Percentiles rank a stretch among this genome's conserved stretches.
phyloP scores from a whole-genome alignment of 2,797 vertebrate species.

The Sebastes diploproa region DNA sequence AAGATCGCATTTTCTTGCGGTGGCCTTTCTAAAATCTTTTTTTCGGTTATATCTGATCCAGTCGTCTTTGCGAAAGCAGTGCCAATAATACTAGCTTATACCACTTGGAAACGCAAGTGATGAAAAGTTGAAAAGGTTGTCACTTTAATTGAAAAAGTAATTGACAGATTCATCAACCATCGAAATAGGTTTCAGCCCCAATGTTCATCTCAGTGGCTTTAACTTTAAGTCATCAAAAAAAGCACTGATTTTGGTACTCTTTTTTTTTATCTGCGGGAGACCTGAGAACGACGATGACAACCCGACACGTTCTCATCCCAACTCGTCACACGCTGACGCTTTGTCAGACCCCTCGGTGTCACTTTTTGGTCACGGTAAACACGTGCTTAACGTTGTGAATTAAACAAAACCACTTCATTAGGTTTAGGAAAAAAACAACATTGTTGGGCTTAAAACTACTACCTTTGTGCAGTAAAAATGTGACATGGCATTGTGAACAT shows the following conservation, averaged over 20 bases:
- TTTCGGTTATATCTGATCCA: too few species aligned
- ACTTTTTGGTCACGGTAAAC: too few species aligned
- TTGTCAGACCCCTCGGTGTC: too few species aligned
- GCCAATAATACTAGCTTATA: rapidly evolving
- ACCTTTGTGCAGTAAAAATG: rapidly evolving
- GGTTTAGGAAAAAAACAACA: too few species aligned
- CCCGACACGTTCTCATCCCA: too few species aligned
- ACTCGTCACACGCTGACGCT: rapidly evolving
- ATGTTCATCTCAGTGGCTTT: not conserved
- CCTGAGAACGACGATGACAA: not conserved
- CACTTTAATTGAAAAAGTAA: not conserved
- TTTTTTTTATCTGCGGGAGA: not conserved
- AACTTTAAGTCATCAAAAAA: not conserved
- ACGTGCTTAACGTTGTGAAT: too few species aligned
- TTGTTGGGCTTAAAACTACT: too few species aligned
- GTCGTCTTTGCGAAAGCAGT: too few species aligned
- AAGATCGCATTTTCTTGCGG: too few species aligned
- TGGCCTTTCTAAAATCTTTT: too few species aligned
- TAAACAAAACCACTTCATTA: too few species aligned
- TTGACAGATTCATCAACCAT: not conserved
- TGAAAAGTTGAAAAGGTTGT: not conserved
- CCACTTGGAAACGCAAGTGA: not conserved
- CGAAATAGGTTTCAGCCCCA: not conserved
- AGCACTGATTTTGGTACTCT: not conserved
- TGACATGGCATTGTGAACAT: too few species aligned